These are phyloP conservation scores for Willowsia nigromaculata DNA, from an alignment of 2,888 invertebrate species.

Conservation along the genomic window DNA sequence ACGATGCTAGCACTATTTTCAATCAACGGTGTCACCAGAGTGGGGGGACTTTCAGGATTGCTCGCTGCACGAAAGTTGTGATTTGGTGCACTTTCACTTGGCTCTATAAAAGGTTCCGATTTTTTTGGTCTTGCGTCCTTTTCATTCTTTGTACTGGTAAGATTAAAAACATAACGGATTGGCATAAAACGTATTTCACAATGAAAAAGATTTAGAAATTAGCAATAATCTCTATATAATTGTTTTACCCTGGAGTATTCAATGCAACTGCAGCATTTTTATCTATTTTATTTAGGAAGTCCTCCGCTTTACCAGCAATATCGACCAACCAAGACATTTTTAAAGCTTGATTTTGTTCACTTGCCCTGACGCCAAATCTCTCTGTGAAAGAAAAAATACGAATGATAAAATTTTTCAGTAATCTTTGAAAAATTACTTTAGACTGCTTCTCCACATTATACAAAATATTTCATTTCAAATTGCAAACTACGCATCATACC, in stretches of 20 bases:
- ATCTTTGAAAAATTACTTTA: too few species aligned
- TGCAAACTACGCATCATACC: too few species aligned
- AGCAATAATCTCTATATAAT: too few species aligned
- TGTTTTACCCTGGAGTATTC: conserved; percentile 40
- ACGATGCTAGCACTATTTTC: background rate
- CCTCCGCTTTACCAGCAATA: conserved; percentile 88
- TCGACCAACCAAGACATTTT: conserved; percentile 88
- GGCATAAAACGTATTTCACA: background rate
- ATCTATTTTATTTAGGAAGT: conserved; percentile 87
- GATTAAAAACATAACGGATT: background rate
- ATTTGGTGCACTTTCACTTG: background rate
- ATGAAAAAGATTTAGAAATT: background rate
- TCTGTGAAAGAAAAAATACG: too few species aligned
- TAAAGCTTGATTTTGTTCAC: background rate
- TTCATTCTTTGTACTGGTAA: conserved; percentile 20
- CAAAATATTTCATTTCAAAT: too few species aligned
- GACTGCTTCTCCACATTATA: too few species aligned
- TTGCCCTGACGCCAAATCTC: too few species aligned
- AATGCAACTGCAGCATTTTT: conserved; percentile 87
- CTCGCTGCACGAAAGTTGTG: background rate
- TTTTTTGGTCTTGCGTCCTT: conserved; percentile 37
- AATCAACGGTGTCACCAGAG: background rate
- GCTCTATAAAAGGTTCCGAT: conserved; percentile 51
- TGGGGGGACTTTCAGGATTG: background rate
- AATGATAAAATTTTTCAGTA: too few species aligned